Percentiles rank a stretch among this genome's conserved stretches.
Conservation (phyloP, 2,888 invertebrate species). For the Drosophila peninsularis region DNA sequence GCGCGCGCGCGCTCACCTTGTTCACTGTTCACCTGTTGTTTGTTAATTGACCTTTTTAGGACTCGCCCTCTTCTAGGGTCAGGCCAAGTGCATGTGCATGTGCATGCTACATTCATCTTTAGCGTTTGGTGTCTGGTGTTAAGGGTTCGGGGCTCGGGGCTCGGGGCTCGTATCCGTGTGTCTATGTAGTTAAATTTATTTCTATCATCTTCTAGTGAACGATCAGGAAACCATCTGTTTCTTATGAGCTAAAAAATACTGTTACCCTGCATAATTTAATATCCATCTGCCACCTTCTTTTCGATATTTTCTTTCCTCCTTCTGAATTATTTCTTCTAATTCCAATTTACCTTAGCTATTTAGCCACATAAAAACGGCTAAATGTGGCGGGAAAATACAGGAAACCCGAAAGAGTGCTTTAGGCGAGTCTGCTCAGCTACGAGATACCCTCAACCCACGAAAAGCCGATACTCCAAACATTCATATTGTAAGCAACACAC, state of each 20-base stretch:
- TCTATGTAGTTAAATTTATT: neutral
- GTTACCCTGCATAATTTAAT: neutral
- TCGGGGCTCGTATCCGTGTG: neutral
- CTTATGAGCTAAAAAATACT: neutral
- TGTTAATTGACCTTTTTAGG: conserved; percentile 76
- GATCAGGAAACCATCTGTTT: conserved; percentile 18
- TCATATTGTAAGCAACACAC: no score
- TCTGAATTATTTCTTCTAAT: neutral
- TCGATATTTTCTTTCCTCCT: neutral
- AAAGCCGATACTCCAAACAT: no score
- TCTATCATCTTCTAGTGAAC: neutral
- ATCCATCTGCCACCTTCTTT: conserved; percentile 1
- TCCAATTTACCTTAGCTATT: neutral
- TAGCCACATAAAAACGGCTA: no score
- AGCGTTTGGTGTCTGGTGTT: conserved; percentile 4
- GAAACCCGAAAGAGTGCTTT: no score
- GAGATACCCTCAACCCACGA: no score
- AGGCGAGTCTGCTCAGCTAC: no score
- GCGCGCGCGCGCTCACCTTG: conserved; percentile 51
- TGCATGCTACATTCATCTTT: conserved; percentile 8
- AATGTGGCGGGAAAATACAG: conserved; percentile 8
- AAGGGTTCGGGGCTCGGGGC: neutral
- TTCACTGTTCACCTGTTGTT: conserved; percentile 64
- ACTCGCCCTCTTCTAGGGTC: conserved; percentile 46
- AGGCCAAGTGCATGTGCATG: conserved; percentile 42